phyloP scores from a whole-genome alignment of 2,888 invertebrate genomes.

The Nomada goodeniana region DNA sequence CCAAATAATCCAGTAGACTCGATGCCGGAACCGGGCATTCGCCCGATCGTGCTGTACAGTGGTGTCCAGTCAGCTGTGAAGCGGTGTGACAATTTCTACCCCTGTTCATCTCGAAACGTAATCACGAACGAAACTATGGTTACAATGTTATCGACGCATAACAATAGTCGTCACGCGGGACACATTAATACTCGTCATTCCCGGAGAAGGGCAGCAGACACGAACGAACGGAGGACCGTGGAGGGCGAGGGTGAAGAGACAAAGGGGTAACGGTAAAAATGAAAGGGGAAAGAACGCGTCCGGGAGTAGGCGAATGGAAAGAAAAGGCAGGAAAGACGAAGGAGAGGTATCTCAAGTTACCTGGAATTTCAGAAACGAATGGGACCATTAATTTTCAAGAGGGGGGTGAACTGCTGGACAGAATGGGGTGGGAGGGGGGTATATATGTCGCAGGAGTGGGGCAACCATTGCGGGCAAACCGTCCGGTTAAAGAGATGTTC shows the following conservation, averaged over 20 bases:
- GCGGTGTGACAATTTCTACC: background rate
- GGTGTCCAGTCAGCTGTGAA: background rate
- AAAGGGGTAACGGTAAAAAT: background rate
- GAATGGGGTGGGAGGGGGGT: slow-evolving; percentile 46
- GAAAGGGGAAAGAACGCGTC: no score
- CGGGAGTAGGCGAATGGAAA: background rate
- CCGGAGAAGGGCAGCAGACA: background rate
- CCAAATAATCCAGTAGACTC: slow-evolving; percentile 3
- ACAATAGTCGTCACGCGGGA: slow-evolving; percentile 10
- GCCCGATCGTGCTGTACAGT: background rate
- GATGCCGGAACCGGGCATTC: background rate
- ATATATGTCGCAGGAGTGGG: slow-evolving; percentile 54
- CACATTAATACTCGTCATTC: slow-evolving; percentile 20
- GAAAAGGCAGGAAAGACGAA: background rate
- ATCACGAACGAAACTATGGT: slow-evolving; percentile 4
- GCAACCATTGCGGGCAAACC: slow-evolving; percentile 23
- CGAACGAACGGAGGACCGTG: background rate
- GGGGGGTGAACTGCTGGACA: slow-evolving; percentile 63
- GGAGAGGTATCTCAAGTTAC: slow-evolving; percentile 68
- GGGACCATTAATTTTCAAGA: slow-evolving; percentile 68
- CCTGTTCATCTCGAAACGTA: background rate
- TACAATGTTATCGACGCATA: slow-evolving; percentile 20
- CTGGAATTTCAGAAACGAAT: slow-evolving; percentile 73
- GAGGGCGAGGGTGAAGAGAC: background rate
- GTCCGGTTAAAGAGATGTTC: slow-evolving; percentile 62